Evolutionary conservation across 1,140 invertebrate genomes (phyloP), one percentile per base, ranked within the genome.

Genomic region (Grapholita molesta): DNA sequence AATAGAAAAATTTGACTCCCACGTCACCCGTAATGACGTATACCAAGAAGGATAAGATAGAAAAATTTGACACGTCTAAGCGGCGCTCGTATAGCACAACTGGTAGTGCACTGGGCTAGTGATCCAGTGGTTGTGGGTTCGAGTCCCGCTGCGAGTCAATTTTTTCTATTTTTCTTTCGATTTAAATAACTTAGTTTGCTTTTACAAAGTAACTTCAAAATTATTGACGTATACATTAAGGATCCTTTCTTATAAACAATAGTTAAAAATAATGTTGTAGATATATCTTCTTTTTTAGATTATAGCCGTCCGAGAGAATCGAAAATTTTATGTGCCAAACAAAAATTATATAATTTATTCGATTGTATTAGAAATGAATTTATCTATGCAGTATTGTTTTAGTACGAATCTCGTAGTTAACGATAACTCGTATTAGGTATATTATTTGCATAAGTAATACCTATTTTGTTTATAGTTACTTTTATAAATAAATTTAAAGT

Each of bases 401-500:
- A 33, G 32, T 52, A 65, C 66, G 61, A 64, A 5, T 67, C 11
- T 35, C 30, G 35, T 15, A 68, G 28, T 64, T 69, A 61, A 64
- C 23, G 24, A 28, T 28, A 24, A 55, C 25, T 28, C n/a, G 55
- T 25, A 15, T 15, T 61, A 61, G 23, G 7, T 61, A 61, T 23
- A 30, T 61, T 28, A 15, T 77, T 76, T 68, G 75, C 73, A 73
- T 74, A 67, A 15, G 76, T 75, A 68, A 75, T 78, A 69, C 42
- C 23, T 35, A 21, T 76, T 80, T 82, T 70, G 74, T 83, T 86
- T 77, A 76, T 71, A 78, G 77, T 87, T 88, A 85, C 68, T 86
- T 88, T 88, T 86, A 83, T 85, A 84, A 79, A 77, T 74, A 79
- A 77, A 77, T 77, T 73, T 86, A 76, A 86, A 82, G 77, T 83